phyloP scores from a whole-genome alignment of 2,113 vertebrate species.

The Pomatostomus ruficeps region DNA sequence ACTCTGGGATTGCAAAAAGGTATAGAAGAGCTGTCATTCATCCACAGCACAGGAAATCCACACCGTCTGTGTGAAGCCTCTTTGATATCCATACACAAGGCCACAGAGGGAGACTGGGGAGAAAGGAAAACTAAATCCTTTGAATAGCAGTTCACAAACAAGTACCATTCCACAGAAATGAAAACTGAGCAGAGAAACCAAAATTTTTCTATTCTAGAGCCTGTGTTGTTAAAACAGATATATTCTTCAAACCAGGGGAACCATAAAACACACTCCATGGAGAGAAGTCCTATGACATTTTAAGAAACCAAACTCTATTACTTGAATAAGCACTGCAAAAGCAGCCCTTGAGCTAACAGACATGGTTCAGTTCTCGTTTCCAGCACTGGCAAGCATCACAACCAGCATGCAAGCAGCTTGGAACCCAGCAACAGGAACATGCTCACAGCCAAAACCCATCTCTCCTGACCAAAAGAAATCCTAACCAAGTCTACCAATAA shows the following conservation, averaged over 20 bases:
- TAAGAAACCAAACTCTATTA: background rate
- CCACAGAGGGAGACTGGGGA: background rate
- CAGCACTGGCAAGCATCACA: background rate
- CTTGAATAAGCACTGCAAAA: background rate
- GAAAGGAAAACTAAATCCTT: background rate
- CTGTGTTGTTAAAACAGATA: background rate
- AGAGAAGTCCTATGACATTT: background rate
- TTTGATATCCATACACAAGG: background rate
- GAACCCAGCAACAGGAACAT: background rate
- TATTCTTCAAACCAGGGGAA: background rate
- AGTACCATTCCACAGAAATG: background rate
- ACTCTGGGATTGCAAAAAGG: background rate
- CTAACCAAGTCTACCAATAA: fast-evolving
- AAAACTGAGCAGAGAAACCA: background rate
- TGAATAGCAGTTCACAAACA: background rate
- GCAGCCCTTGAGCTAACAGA: background rate
- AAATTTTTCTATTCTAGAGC: background rate
- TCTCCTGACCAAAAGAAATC: background rate
- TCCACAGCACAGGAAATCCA: background rate
- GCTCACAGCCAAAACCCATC: background rate
- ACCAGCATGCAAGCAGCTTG: background rate
- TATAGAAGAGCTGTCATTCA: background rate
- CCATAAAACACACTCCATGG: background rate
- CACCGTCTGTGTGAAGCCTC: background rate
- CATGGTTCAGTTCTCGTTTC: background rate